Base-by-base conservation (phyloP, 2,888 invertebrate species). In the Tenthredo amoena region DNA sequence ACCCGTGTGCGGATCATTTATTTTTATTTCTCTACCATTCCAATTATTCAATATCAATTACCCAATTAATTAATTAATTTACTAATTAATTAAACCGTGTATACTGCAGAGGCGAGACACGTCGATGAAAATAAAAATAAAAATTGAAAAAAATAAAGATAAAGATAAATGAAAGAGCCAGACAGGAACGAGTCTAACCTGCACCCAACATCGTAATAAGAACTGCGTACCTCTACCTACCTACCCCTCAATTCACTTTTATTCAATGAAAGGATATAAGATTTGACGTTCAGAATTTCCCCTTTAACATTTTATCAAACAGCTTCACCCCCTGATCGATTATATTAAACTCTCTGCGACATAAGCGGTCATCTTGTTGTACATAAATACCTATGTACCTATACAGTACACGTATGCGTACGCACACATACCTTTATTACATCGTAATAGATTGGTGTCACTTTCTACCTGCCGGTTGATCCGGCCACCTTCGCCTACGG, bases 381-480 rank as follows among this genome's bases (percentile, higher is more conserved):
- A 43, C n/a, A 21, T n/a, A 40, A 71, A 34, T 37, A 71, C 71
- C 0, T 37, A n/a, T 15, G 3, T 31, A n/a, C 31, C 12, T 34
- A 34, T 37, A 62, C 3, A n/a, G 26, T 37, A 37, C 18, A 18
- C n/a, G 31, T 31, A 34, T 71, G 62, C 62, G 9, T 58, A 31
- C 21, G 37, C 18, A 79, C 21, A 58, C 31, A 79, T 10, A 2
- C 15, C 9, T 34, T 12, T 6, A 34, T 55, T 79, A 55, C 31
- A 79, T 55, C 82, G 82, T 21, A 47, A 82, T 40, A 83, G 71
- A 83, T 83, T 47, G 68, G 83, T 83, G 83, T 83, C 83, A 83
- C 83, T 83, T 83, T 83, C 83, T 83, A 83, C 68, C 83, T 83
- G 83, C 68, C 71, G 83, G 81, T 81, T 40, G 81, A 62, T 81